A percentile compares a stretch with the other conserved stretches of the same genome.
Conservation (phyloP, 1,140 invertebrate genomes). For the Andricus grossulariae region DNA sequence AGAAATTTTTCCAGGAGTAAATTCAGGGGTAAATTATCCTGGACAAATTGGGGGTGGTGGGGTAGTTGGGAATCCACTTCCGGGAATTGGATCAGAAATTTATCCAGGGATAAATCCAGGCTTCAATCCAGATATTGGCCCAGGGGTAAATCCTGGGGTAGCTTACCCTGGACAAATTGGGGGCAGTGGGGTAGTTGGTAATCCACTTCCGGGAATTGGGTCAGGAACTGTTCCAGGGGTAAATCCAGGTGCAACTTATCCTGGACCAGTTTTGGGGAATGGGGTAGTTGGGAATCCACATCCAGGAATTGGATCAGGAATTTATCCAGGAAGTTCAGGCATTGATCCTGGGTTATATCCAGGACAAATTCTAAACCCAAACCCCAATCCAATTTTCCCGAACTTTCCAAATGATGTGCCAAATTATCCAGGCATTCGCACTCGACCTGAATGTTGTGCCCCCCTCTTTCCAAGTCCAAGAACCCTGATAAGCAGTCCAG, state of each 20-base stretch:
- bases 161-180: not conserved
- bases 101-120: not conserved
- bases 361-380: not conserved
- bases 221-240: not conserved
- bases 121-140: not conserved
- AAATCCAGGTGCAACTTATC: conserved; percentile 2
- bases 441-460: conserved; percentile 66
- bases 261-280: no score
- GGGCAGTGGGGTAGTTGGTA: not conserved
- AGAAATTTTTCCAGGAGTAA: not conserved
- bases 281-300: no score
- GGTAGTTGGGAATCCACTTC: no score
- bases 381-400: not conserved
- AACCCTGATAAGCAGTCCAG: conserved; percentile 77
- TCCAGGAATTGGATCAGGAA: not conserved
- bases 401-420: not conserved
- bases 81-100: not conserved
- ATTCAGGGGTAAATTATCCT: not conserved
- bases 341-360: not conserved
- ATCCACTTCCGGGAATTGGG: not conserved
- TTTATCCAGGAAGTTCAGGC: not conserved
- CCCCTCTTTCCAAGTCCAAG: conserved; percentile 69
- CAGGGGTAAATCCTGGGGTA: not conserved
- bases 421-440: conserved; percentile 17
- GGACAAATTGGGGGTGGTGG: no score